Base-by-base conservation (phyloP, 2,113 vertebrate genomes). In the Mus musculus region DNA sequence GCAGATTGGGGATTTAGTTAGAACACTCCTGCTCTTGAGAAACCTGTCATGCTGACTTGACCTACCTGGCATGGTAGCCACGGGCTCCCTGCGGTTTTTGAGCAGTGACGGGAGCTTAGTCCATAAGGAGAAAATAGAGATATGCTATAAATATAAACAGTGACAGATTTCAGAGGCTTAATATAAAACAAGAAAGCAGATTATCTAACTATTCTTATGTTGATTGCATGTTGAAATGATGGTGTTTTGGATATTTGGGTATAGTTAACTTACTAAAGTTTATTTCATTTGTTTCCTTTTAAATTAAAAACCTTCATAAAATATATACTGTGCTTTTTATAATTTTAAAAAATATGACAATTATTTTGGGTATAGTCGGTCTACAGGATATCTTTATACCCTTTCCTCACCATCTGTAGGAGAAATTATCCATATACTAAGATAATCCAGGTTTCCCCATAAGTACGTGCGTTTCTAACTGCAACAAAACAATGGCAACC, bases 241-340 rank as follows among this genome's bases (percentile, higher is more conserved):
- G 87, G 63, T 59, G 30, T 85, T 63, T 87, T 52, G 26, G 36
- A 39, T 52, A 59, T 67, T 82, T 71, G 22, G 42, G 28, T 28
- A 72, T 89, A 92, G 28, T 42, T 89, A 91, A 94, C 89, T 81
- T 72, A 36, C 61, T 91, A 54, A 85, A 42, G 16, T 82, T 90
- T 82, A 94, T 96, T 56, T 95, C 24, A 63, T 54, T 28, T 89
- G 46, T 65, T 86, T 84, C 33, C 80, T 65, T 78, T 65, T 72
- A 33, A 33, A 65, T 86, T 86, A 67, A 86, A 86, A 39, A 61
- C 22, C 26, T 86, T 69, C 42, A 67, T 22, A 6, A 63, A 86
- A 67, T 86, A 67, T 20, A 52, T 71, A 36, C 36, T 69, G 1
- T 33, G 71, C 42, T 46, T 69, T 52, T 87, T 76, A 65, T n/a